Base-by-base conservation (phyloP, 2,888 invertebrate genomes). In the Smittia sp. region DNA sequence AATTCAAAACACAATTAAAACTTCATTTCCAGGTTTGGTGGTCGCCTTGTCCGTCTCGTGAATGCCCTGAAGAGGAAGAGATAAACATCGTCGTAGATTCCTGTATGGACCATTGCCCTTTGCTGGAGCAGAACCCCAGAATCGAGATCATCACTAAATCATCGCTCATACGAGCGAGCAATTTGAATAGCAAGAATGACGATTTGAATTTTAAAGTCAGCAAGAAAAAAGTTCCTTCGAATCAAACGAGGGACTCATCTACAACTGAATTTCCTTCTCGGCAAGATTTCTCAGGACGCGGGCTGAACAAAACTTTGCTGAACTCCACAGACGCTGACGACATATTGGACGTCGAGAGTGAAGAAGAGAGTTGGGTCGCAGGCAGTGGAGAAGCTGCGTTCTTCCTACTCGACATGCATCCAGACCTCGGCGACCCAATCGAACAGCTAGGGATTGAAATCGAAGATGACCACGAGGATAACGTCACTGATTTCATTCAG, bases 11-110 rank as follows among this genome's bases (percentile, higher is more conserved):
- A 22, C 11, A 65, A 54, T 32, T 54, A 41, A 63, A 54, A 39
- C 15, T 58, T 58, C 1, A 9, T 18, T 9, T 18, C 15, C 78
- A 89, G 89, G 89, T 91, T 39, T 92, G 91, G 91, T 92, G 91
- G 91, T 90, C 90, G 78, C 91, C 91, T 0, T 92, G 91, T 78
- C 90, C 90, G 0, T 91, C 90, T 77, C 84, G 91, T 75, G 90
- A 91, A 81, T 92, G 91, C 79, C 91, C 91, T 0, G 90, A 89
- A 77, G 88, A 88, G 76, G 89, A 89, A 77, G 89, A 89, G 78
- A 83, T 91, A 27, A 89, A 90, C 79, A 86, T 92, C 78, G 88
- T 90, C 3, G 83, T 91, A 38, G 89, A 90, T 77, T 86, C 88
- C 77, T 92, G 91, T 78, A 85, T 88, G 9, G 90, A 91, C 80